These are phyloP conservation scores for Galagoides demidoff DNA, from an alignment of 2,797 vertebrate species.

Conservation along the genomic window DNA sequence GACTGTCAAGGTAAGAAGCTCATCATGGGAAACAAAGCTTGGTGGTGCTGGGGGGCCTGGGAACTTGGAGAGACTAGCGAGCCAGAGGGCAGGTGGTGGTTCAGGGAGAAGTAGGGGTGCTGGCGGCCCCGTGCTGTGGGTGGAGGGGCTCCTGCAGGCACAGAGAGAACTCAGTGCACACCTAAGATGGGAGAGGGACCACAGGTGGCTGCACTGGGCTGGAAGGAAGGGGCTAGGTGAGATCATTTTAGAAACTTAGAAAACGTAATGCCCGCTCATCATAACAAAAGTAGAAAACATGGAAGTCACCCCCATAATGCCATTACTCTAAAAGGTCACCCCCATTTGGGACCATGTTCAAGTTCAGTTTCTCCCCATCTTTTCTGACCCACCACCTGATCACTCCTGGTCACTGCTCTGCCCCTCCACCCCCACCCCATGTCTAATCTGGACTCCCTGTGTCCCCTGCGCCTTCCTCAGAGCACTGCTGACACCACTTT, in stretches of 20 bases:
- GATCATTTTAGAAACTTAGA: not conserved
- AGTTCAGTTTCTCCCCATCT: not conserved
- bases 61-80: not conserved
- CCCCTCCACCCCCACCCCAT: not conserved
- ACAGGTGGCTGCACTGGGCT: rapidly evolving
- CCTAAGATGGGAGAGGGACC: too few relatives aligned
- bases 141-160: not conserved
- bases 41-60: not conserved
- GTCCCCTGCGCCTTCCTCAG: not conserved
- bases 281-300: not conserved
- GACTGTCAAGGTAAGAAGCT: not conserved
- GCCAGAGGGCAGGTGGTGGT: not conserved
- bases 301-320: not conserved
- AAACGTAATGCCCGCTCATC: rapidly evolving
- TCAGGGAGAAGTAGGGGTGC: not conserved
- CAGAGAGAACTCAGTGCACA: rapidly evolving
- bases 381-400: not conserved
- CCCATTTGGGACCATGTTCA: too few relatives aligned
- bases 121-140: not conserved
- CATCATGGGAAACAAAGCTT: not conserved
- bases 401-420: not conserved
- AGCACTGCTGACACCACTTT: not conserved
- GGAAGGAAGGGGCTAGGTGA: rapidly evolving
- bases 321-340: rapidly evolving
- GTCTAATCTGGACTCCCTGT: rapidly evolving